Evolutionary conservation across 2,113 vertebrate genomes (phyloP).

Genomic region (Eretmochelys imbricata): DNA sequence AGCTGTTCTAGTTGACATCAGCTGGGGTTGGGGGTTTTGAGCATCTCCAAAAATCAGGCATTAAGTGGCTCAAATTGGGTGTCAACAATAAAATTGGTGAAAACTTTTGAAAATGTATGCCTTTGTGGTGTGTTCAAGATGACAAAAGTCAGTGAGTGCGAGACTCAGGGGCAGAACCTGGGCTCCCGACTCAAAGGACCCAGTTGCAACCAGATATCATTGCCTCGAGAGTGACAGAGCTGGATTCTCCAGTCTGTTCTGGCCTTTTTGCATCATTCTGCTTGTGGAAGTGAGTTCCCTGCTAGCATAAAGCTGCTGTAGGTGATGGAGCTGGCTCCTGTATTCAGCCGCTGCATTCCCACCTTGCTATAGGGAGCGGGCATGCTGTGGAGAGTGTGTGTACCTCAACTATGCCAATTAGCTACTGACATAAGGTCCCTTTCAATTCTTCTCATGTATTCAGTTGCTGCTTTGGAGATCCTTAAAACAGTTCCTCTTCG

Average conservation of each 20-base stretch:
- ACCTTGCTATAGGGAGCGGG: neutral
- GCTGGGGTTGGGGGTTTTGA: fast-evolving
- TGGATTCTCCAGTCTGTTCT: neutral
- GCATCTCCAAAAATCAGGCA: neutral
- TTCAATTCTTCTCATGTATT: neutral
- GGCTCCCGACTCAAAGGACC: neutral
- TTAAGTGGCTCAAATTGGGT: neutral
- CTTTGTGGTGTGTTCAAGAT: neutral
- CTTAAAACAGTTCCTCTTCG: neutral
- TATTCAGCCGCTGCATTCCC: neutral
- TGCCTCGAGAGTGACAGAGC: neutral
- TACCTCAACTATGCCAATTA: neutral
- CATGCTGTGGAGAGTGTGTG: neutral
- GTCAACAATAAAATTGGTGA: neutral
- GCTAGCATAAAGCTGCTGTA: neutral
- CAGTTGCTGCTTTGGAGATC: neutral
- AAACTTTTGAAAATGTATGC: neutral
- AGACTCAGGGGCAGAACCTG: neutral
- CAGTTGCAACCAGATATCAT: neutral
- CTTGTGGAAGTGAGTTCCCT: neutral
- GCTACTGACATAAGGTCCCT: neutral
- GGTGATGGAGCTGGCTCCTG: neutral
- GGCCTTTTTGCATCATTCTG: neutral
- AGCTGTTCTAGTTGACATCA: fast-evolving
- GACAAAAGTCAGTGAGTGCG: neutral